Evolutionary conservation across 1,140 invertebrate genomes (phyloP).

Genomic region (Drosophila insularis): DNA sequence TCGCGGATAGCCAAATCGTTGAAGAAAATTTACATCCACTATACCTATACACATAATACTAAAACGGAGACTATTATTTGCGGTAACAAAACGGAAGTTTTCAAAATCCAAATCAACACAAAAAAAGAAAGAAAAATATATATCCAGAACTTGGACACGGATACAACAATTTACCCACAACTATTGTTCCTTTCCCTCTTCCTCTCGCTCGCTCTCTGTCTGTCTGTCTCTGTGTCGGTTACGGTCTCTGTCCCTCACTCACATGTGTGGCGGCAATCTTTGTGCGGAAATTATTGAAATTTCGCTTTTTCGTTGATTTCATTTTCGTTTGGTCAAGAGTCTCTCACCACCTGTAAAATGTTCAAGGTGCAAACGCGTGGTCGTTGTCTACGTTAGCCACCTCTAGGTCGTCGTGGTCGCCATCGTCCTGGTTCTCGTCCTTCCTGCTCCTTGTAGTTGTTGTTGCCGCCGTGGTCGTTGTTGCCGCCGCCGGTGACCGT

Average conservation of each 20-base stretch:
- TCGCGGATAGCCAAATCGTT: slow-evolving; percentile 51
- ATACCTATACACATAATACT: slow-evolving; percentile 6
- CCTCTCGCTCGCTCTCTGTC: slow-evolving; percentile 18
- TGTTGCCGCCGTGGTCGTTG: slow-evolving; percentile 36
- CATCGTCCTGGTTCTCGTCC: slow-evolving; percentile 29
- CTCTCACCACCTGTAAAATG: slow-evolving; percentile 34
- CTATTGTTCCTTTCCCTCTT: slow-evolving; percentile 7
- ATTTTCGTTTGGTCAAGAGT: slow-evolving; percentile 44
- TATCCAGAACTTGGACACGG: background rate
- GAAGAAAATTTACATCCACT: background rate
- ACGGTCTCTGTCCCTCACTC: slow-evolving; percentile 7
- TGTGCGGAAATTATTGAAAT: slow-evolving; percentile 81
- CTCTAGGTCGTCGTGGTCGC: slow-evolving; percentile 20
- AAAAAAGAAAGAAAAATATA: slow-evolving; percentile 8
- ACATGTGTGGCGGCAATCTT: slow-evolving; percentile 64
- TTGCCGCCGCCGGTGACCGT: background rate
- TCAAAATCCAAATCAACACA: slow-evolving; percentile 1
- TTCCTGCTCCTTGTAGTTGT: slow-evolving; percentile 18
- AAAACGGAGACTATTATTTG: slow-evolving; percentile 23
- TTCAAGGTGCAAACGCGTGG: slow-evolving; percentile 47
- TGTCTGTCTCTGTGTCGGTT: background rate
- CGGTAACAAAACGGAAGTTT: slow-evolving; percentile 4
- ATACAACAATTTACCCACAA: slow-evolving; percentile 20
- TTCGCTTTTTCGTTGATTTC: slow-evolving; percentile 68
- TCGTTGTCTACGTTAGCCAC: slow-evolving; percentile 14